These are phyloP conservation scores for Anolis carolinensis DNA, from an alignment of 2,113 vertebrate species.

Conservation along the genomic window DNA sequence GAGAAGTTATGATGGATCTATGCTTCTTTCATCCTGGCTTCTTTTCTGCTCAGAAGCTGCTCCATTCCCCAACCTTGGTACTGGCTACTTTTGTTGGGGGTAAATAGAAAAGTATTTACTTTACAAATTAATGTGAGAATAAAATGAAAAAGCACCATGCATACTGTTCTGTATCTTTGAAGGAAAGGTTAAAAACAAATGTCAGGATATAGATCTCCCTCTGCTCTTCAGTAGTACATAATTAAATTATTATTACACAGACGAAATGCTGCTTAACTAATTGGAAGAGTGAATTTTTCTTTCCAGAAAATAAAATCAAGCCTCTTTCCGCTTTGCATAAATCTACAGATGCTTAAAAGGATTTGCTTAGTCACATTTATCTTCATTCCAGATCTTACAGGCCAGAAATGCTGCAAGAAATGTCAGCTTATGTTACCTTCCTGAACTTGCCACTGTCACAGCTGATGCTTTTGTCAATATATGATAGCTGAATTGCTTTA, in stretches of 20 bases:
- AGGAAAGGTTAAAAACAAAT: background rate
- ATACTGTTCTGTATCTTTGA: background rate
- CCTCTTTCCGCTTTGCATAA: background rate
- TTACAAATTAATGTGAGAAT: background rate
- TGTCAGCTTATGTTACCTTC: slow-evolving; percentile 24
- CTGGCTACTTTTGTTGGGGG: background rate
- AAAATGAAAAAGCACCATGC: background rate
- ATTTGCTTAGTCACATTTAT: slow-evolving; percentile 46
- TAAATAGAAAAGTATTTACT: background rate
- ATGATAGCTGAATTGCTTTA: slow-evolving; percentile 13
- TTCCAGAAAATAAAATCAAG: background rate
- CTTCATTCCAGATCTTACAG: slow-evolving; percentile 42
- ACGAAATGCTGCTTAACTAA: slow-evolving; percentile 8
- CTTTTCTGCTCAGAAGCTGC: background rate
- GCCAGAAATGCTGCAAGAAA: slow-evolving; percentile 34
- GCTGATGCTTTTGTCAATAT: slow-evolving; percentile 34
- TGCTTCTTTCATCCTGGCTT: background rate
- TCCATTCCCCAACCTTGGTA: background rate
- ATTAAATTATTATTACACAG: background rate
- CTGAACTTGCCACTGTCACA: slow-evolving; percentile 35
- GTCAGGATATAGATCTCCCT: background rate
- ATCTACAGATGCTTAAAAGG: background rate
- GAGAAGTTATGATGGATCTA: background rate
- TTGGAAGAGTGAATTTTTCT: slow-evolving; percentile 25
- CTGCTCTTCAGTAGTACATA: background rate